Evolutionary conservation across 64 coral and sea anemone species (phyloP).

Genomic region (Montipora capricornis): DNA sequence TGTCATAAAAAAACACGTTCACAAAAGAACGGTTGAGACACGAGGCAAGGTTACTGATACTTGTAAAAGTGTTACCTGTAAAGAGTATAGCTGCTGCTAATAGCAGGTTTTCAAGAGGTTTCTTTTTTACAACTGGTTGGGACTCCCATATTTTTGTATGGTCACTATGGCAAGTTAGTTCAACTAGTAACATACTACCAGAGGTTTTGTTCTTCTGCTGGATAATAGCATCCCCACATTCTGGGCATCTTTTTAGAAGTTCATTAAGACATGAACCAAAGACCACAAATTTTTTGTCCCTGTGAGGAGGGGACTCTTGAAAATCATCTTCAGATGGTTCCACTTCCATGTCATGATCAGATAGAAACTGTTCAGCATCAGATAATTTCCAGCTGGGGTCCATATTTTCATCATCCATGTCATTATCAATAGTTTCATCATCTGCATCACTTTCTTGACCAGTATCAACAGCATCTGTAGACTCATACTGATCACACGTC

Average conservation of each 20-base stretch:
- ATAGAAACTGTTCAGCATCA: neutral
- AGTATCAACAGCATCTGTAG: too few relatives aligned
- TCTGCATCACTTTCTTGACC: neutral
- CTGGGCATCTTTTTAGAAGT: neutral
- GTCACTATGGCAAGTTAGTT: neutral
- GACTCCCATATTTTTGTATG: conserved; percentile 23
- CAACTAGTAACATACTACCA: too few relatives aligned
- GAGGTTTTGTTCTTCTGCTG: too few relatives aligned
- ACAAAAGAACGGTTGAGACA: neutral
- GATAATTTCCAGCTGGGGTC: neutral
- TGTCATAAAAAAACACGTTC: conserved; percentile 7
- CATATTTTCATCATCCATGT: neutral
- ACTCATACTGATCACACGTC: too few relatives aligned
- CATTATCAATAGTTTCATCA: neutral
- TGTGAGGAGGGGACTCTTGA: neutral
- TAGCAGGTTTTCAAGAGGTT: neutral
- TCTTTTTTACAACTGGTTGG: conserved; percentile 36
- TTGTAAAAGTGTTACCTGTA: conserved; percentile 10
- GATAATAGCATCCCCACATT: too few relatives aligned
- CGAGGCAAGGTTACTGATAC: neutral
- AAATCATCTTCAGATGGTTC: neutral
- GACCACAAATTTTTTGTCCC: conserved; percentile 30
- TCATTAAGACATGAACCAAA: conserved; percentile 37
- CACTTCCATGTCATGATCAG: neutral
- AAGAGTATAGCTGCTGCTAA: neutral